Base-by-base conservation (phyloP, 2,888 invertebrate genomes). In the Neoscelio sp. region DNA sequence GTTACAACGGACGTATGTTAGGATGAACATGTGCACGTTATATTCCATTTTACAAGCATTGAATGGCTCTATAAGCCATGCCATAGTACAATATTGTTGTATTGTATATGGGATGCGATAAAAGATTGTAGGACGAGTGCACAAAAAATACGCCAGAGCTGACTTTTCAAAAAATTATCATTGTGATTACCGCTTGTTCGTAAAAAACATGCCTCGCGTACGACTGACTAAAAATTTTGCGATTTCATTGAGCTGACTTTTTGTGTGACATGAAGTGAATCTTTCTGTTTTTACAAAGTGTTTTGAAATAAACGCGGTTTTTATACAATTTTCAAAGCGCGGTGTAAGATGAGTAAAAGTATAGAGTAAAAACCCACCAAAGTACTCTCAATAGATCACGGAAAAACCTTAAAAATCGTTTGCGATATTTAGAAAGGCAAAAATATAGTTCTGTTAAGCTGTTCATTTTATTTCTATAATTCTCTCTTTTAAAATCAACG, bases 41-140 rank as follows among this genome's bases (percentile, higher is more conserved):
- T 70, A 77, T 64, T 48, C 64, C 46, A 48, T 76, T 68, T 76
- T 62, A 62, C 33, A 70, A 48, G 42, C 40, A 15, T 44, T 60
- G 50, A 64, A 77, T 70, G 54, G 64, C 64, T 46, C 40, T 30
- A 54, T 56, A 76, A 68, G 48, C 68, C 18, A 17, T 20, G 52
- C 46, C 42, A 60, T 70, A 28, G 46, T 23, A 35, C 50, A 30
- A 42, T 62, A 71, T 62, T 71, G 70, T 71, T 44, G 38, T 50
- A 71, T 44, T 50, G 46, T 44, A 26, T 5, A n/a, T 38, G 12
- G 13, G 33, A n/a, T 4, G 20, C 35, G 60, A 71, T 71, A 62
- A 71, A 73, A 73, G 35, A 62, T 44, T 33, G 15, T 17, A 48
- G 5, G 46, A 7, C 26, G 38, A 54, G 10, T 3, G 13, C 0